These are phyloP conservation scores for Idaea dimidiata DNA, from an alignment of 2,888 invertebrate species.

Conservation along the genomic window DNA sequence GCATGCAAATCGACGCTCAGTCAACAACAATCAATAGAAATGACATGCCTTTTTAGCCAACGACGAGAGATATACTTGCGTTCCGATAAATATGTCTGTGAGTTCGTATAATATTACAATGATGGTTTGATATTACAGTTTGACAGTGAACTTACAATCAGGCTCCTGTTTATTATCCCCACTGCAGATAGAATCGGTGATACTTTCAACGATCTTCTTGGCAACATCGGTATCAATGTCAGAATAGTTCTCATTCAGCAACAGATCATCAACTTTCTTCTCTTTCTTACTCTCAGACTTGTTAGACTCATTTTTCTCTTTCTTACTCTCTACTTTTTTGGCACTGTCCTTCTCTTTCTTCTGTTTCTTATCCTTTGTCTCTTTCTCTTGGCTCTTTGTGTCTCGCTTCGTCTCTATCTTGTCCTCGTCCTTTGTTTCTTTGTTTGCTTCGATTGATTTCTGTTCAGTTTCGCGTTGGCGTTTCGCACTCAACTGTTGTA, in stretches of 20 bases:
- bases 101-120: not conserved
- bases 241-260: conserved; percentile 71
- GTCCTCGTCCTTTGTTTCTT: conserved; percentile 45
- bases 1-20: too few relatives aligned
- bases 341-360: conserved; percentile 47
- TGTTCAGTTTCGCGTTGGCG: conserved; percentile 76
- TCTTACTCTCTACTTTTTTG: conserved; percentile 49
- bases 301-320: conserved; percentile 34
- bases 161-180: conserved; percentile 86
- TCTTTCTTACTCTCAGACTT: conserved; percentile 46
- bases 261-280: conserved; percentile 55
- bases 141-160: conserved; percentile 66
- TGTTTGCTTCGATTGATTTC: conserved; percentile 67
- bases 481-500: conserved; percentile 91
- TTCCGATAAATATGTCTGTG: too few relatives aligned
- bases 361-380: conserved; percentile 26
- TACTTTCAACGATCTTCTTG: conserved; percentile 94
- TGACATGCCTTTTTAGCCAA: too few relatives aligned
- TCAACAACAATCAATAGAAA: too few relatives aligned
- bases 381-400: conserved; percentile 42
- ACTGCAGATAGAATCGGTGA: conserved; percentile 88
- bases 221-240: conserved; percentile 90
- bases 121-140: not conserved
- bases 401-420: conserved; percentile 53
- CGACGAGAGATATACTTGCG: not conserved